phyloP scores from a whole-genome alignment of 1,140 invertebrate genomes.

The Drosophila arizonae region DNA sequence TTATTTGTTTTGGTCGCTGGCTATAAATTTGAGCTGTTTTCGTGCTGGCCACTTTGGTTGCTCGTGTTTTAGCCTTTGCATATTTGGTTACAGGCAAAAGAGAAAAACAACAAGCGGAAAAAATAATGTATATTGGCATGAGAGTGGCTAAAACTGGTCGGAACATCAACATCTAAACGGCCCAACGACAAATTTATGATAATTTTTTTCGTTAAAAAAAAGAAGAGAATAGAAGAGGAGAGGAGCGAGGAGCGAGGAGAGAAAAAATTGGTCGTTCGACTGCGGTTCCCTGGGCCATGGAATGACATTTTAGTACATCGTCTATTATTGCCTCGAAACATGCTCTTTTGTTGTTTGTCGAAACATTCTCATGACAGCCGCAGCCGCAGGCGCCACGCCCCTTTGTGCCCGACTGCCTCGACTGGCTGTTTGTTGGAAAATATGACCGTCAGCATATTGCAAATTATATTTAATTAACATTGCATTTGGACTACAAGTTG shows the following conservation, averaged over 20 bases:
- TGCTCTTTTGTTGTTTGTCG: constrained; percentile 78
- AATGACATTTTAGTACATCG: constrained; percentile 78
- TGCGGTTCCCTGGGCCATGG: constrained; percentile 54
- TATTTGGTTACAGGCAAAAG: constrained; percentile 54
- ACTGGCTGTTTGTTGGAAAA: constrained; percentile 61
- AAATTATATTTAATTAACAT: constrained; percentile 82
- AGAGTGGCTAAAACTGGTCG: constrained; percentile 44
- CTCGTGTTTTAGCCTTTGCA: constrained; percentile 41
- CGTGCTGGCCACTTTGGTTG: constrained; percentile 45
- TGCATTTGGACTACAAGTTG: constrained; percentile 69
- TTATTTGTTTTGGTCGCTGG: constrained; percentile 68
- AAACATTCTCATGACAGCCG: constrained; percentile 71
- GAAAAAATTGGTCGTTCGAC: constrained; percentile 37
- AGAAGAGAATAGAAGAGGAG: neutral
- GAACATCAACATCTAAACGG: constrained; percentile 51
- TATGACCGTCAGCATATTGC: constrained; percentile 78
- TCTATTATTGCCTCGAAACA: constrained; percentile 79
- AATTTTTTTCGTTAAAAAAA: constrained; percentile 58
- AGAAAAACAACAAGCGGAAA: constrained; percentile 9
- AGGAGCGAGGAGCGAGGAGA: neutral
- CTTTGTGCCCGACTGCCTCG: constrained; percentile 11
- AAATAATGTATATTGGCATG: constrained; percentile 14
- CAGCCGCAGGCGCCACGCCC: constrained; percentile 57
- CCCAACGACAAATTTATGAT: constrained; percentile 80
- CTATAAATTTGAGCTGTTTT: constrained; percentile 68